Percentiles rank a stretch among this genome's conserved stretches.
These are phyloP conservation scores for Xiphorhynchus elegans DNA, from an alignment of 2,113 vertebrate genomes.

Conservation along the genomic window DNA sequence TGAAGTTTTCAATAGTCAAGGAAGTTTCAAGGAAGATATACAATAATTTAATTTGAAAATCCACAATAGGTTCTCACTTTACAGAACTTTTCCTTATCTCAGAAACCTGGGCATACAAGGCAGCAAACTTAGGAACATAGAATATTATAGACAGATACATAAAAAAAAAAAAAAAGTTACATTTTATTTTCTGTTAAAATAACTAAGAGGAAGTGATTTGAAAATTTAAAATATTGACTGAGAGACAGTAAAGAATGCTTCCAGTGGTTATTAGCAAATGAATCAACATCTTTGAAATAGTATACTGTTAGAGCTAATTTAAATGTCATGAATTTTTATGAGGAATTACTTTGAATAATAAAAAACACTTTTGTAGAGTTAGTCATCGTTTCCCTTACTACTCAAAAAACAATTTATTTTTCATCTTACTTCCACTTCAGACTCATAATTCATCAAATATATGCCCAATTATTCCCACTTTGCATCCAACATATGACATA, in stretches of 20 bases:
- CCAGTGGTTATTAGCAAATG: neutral
- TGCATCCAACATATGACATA: neutral
- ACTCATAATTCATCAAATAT: neutral
- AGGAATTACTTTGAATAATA: constrained; percentile 41
- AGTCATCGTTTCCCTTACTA: neutral
- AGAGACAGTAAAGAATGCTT: neutral
- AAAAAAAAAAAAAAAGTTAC: neutral
- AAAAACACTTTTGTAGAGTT: neutral
- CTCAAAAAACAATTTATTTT: neutral
- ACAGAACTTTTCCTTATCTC: neutral
- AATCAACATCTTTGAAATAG: neutral
- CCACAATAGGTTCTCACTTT: neutral
- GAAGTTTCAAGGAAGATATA: neutral
- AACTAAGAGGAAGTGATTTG: neutral
- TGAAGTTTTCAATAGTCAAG: neutral
- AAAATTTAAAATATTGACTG: neutral
- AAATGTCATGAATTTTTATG: constrained; percentile 32
- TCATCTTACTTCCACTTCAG: neutral
- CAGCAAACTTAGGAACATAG: neutral
- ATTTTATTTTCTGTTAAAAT: neutral
- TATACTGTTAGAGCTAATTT: neutral
- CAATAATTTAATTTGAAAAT: neutral
- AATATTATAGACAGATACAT: neutral
- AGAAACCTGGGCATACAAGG: neutral
- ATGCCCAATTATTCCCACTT: neutral